These are phyloP conservation scores for Dexiosoma caninum DNA, from an alignment of 2,888 invertebrate species.

Conservation along the genomic window DNA sequence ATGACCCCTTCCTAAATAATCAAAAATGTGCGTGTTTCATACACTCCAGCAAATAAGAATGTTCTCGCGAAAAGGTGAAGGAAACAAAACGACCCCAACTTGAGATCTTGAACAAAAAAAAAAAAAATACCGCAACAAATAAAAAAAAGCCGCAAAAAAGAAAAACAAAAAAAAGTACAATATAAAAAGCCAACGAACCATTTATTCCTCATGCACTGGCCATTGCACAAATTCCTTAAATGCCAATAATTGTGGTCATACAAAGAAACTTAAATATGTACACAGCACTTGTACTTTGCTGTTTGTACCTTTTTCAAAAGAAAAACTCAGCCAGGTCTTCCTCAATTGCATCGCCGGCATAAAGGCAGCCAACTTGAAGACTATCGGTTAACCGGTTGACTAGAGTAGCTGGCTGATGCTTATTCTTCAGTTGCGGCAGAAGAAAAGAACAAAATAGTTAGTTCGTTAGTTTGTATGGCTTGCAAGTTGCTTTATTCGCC, in stretches of 20 bases:
- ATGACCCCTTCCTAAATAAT: conserved; percentile 33
- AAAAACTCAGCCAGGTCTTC: background rate
- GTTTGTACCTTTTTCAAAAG: conserved; percentile 16
- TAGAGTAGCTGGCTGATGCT: conserved; percentile 35
- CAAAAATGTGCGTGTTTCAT: background rate
- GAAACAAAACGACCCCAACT: conserved; percentile 42
- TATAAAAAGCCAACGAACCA: conserved; percentile 37
- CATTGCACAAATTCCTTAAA: conserved; percentile 58
- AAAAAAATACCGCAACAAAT: conserved; percentile 46
- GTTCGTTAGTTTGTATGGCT: conserved; percentile 50
- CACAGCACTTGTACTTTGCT: conserved; percentile 6
- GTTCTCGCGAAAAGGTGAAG: background rate
- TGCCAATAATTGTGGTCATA: conserved; percentile 59
- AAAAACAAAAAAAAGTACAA: background rate
- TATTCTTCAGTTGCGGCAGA: conserved; percentile 44
- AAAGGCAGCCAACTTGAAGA: background rate
- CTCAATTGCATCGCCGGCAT: background rate
- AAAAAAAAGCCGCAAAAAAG: background rate
- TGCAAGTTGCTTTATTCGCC: conserved; percentile 46
- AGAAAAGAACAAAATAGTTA: conserved; percentile 53
- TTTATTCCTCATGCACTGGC: conserved; percentile 35
- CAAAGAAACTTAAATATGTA: conserved; percentile 25
- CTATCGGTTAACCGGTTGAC: background rate
- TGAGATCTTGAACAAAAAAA: conserved; percentile 25
- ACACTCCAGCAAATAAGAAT: background rate